Percentiles rank a stretch among this genome's conserved stretches.
These are phyloP conservation scores for Oxyura jamaicensis DNA, from an alignment of 2,113 vertebrate genomes.

Conservation along the genomic window DNA sequence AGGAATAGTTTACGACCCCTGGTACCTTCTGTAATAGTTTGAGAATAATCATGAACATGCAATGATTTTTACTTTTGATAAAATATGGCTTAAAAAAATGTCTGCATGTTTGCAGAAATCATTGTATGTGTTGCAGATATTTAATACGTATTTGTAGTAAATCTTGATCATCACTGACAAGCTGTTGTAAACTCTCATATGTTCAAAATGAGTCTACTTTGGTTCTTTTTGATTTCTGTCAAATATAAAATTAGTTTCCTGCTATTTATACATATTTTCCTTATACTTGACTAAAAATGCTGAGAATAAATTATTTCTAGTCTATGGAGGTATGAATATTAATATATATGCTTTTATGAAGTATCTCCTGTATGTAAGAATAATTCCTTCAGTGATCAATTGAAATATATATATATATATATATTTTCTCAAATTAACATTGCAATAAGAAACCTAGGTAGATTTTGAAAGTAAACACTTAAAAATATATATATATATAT, in stretches of 20 bases:
- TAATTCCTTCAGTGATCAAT: not conserved
- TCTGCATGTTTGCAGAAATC: not conserved
- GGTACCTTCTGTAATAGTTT: not conserved
- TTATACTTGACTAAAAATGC: not conserved
- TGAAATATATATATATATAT: too few species aligned
- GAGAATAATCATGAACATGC: not conserved
- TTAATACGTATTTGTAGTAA: not conserved
- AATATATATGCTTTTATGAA: not conserved
- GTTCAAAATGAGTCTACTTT: not conserved
- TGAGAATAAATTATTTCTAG: not conserved
- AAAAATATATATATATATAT: too few species aligned
- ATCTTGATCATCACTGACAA: not conserved
- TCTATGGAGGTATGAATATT: not conserved
- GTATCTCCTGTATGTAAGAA: not conserved
- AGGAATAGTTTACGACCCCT: not conserved
- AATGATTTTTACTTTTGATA: not conserved
- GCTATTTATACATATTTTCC: not conserved
- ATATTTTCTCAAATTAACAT: not conserved
- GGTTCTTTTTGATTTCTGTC: not conserved
- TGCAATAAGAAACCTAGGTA: not conserved
- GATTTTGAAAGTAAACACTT: not conserved
- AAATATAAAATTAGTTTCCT: not conserved
- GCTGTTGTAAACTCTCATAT: not conserved
- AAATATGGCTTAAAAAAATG: not conserved
- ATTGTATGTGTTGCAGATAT: not conserved